Conservation (phyloP, 2,888 invertebrate species). For the Hypomecis punctinalis region DNA sequence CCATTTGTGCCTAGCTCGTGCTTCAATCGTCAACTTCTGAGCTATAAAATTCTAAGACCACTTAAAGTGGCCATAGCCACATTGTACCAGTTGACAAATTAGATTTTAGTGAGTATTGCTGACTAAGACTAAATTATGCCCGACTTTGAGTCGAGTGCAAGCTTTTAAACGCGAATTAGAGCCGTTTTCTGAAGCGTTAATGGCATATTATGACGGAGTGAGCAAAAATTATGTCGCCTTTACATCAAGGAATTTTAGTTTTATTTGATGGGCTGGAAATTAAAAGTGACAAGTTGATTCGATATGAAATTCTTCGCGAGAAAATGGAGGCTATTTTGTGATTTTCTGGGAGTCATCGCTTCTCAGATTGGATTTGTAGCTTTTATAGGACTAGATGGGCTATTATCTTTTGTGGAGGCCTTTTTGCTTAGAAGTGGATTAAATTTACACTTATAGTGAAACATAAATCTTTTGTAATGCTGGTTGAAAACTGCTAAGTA, state of each 20-base stretch:
- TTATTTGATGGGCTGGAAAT: conserved; percentile 43
- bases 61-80: conserved; percentile 66
- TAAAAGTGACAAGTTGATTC: conserved; percentile 38
- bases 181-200: conserved; percentile 78
- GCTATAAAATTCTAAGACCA: conserved; percentile 39
- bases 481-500: not conserved
- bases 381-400: conserved; percentile 29
- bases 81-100: conserved; percentile 80
- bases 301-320: conserved; percentile 43
- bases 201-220: conserved; percentile 81
- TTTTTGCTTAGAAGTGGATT: conserved; percentile 17
- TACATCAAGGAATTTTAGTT: conserved; percentile 61
- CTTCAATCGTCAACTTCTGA: conserved; percentile 27
- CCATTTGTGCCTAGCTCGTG: no score
- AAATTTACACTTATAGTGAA: conserved; percentile 30
- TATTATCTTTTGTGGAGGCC: conserved; percentile 28
- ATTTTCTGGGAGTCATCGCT: conserved; percentile 30
- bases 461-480: conserved; percentile 4
- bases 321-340: conserved; percentile 33
- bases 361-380: conserved; percentile 33
- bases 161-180: conserved; percentile 84
- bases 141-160: conserved; percentile 83
- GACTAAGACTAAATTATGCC: conserved; percentile 81
- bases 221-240: conserved; percentile 72
- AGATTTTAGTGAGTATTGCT: conserved; percentile 80